Percentiles rank a stretch among this genome's conserved stretches.
Conservation (phyloP, 2,797 vertebrate species). For the Melanotaenia pygmaea region DNA sequence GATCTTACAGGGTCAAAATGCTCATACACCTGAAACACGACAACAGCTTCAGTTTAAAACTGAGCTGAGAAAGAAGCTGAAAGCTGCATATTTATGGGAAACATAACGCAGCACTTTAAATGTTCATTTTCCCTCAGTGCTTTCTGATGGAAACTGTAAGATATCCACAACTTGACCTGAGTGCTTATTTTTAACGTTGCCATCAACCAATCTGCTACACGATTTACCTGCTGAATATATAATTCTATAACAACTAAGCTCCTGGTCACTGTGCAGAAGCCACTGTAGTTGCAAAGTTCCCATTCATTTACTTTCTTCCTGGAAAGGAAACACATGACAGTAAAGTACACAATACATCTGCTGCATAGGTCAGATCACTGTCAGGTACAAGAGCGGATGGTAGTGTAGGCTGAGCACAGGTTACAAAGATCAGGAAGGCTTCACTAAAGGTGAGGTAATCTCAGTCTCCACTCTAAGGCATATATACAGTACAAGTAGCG, state of each 20-base stretch:
- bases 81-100: conserved; percentile 25
- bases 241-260: not conserved
- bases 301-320: conserved; percentile 5
- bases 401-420: conserved; percentile 44
- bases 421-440: conserved; percentile 56
- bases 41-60: conserved; percentile 15
- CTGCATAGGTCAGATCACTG: conserved; percentile 54
- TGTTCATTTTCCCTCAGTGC: not conserved
- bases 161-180: conserved; percentile 18
- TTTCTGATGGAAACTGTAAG: not conserved
- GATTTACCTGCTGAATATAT: conserved; percentile 1
- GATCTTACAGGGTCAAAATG: conserved; percentile 58
- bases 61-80: not conserved
- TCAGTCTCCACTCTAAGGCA: conserved; percentile 60
- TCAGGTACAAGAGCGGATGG: conserved; percentile 28
- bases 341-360: conserved; percentile 42
- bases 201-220: conserved; percentile 46
- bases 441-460: conserved; percentile 54
- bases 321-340: conserved; percentile 31
- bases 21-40: conserved; percentile 27
- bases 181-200: conserved; percentile 25
- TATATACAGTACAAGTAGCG: conserved; percentile 56
- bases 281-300: conserved; percentile 21
- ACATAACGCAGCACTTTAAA: conserved; percentile 5
- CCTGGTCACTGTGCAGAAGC: conserved; percentile 9